phyloP scores from a whole-genome alignment of 2,888 invertebrate species.

The Didymodactylos carnosus region DNA sequence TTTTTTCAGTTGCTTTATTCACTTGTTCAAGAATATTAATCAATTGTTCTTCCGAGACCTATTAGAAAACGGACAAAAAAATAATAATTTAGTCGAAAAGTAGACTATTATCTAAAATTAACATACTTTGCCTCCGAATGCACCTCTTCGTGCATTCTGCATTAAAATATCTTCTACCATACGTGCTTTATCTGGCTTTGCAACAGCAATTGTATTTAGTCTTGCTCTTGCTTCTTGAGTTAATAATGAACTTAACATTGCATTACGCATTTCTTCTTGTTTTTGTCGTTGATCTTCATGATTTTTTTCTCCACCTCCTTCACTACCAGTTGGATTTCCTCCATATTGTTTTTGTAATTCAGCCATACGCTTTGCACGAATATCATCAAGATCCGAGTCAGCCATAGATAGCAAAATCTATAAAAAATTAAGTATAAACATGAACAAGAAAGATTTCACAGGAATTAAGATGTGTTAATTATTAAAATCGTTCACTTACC shows the following conservation, averaged over 20 bases:
- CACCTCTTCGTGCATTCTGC: slow-evolving; percentile 75
- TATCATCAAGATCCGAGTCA: slow-evolving; percentile 49
- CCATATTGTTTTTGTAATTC: slow-evolving; percentile 45
- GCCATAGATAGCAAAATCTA: too few species aligned
- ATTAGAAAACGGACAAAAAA: slow-evolving; percentile 6
- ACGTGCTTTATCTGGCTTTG: slow-evolving; percentile 83
- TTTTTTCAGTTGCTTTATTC: slow-evolving; percentile 60
- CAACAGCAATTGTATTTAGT: slow-evolving; percentile 72
- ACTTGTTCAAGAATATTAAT: slow-evolving; percentile 64
- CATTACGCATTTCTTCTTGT: slow-evolving; percentile 48
- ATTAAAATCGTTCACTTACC: too few species aligned
- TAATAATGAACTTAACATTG: slow-evolving; percentile 70
- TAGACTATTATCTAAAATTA: not conserved
- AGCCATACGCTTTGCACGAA: slow-evolving; percentile 61
- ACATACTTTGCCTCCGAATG: slow-evolving; percentile 49
- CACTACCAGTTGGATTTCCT: not conserved
- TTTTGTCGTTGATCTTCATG: slow-evolving; percentile 21
- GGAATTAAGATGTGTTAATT: too few species aligned
- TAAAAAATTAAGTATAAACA: too few species aligned
- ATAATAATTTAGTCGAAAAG: not conserved
- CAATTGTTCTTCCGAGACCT: slow-evolving; percentile 60
- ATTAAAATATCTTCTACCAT: slow-evolving; percentile 83
- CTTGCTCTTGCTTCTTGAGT: slow-evolving; percentile 83
- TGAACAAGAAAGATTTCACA: too few species aligned
- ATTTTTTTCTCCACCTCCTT: not conserved